These are phyloP conservation scores for Rhynchophorus ferrugineus DNA, from an alignment of 1,140 invertebrate species.

Conservation along the genomic window DNA sequence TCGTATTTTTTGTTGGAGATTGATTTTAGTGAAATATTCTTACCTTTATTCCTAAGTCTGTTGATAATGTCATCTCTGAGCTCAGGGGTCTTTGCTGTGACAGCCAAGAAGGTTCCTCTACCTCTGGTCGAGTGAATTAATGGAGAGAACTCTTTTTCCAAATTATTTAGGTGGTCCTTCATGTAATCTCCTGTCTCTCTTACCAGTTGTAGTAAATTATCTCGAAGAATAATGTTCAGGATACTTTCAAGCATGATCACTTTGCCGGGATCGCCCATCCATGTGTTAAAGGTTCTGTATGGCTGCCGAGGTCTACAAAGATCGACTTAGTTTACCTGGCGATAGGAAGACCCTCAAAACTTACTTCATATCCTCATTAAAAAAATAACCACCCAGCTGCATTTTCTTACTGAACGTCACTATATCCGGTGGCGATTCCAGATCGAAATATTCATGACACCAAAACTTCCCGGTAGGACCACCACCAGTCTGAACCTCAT, in stretches of 20 bases:
- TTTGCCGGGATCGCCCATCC: slow-evolving; percentile 98
- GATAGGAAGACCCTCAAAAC: background rate
- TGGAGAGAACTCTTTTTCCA: slow-evolving; percentile 68
- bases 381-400: slow-evolving; percentile 92
- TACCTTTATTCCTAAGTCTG: slow-evolving; percentile 71
- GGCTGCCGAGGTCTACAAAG: slow-evolving; percentile 60
- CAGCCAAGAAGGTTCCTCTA: slow-evolving; percentile 84
- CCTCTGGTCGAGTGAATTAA: slow-evolving; percentile 77
- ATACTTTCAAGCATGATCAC: slow-evolving; percentile 83
- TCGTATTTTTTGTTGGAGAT: background rate
- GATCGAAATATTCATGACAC: slow-evolving; percentile 92
- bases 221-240: slow-evolving; percentile 73
- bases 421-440: slow-evolving; percentile 81
- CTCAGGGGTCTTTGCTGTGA: slow-evolving; percentile 61
- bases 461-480: slow-evolving; percentile 96
- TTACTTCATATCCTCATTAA: slow-evolving; percentile 65
- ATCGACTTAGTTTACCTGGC: background rate
- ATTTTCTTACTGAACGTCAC: slow-evolving; percentile 99
- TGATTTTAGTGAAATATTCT: background rate
- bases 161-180: slow-evolving; percentile 57
- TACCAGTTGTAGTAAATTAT: slow-evolving; percentile 75
- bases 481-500: slow-evolving; percentile 97
- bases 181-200: slow-evolving; percentile 67
- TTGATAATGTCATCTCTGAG: slow-evolving; percentile 73
- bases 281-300: slow-evolving; percentile 96